Conservation (phyloP, 2,113 vertebrate species). For the Oreotrochilus melanogaster region DNA sequence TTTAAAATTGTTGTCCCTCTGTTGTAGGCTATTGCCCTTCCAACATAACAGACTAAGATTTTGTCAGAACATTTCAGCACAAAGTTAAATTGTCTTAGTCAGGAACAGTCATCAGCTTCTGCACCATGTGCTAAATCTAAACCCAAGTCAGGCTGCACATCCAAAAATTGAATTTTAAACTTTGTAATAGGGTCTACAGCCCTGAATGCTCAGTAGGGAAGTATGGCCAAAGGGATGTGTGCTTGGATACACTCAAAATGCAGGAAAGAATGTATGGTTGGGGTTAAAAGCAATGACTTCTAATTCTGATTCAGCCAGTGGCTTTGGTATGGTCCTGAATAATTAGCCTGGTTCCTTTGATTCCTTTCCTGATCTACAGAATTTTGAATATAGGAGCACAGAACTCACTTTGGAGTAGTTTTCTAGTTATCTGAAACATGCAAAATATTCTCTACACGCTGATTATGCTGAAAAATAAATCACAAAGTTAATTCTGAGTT, state of each 20-base stretch:
- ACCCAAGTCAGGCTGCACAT: neutral
- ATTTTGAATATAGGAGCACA: neutral
- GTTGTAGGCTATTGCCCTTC: neutral
- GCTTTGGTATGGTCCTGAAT: neutral
- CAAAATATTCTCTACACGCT: neutral
- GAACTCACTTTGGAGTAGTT: neutral
- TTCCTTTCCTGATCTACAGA: neutral
- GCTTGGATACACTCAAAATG: neutral
- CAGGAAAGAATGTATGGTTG: neutral
- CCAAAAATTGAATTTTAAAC: neutral
- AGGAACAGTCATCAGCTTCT: neutral
- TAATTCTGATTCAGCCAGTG: neutral
- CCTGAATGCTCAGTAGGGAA: neutral
- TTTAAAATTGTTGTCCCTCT: neutral
- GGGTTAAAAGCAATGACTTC: neutral
- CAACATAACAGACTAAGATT: neutral
- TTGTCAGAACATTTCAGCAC: neutral
- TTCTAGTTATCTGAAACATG: neutral
- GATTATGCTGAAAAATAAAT: neutral
- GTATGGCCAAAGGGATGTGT: accelerated
- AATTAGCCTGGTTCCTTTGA: neutral
- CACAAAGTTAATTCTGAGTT: neutral
- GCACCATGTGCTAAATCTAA: neutral
- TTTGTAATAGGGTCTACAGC: neutral
- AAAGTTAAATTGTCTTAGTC: neutral